Evolutionary conservation across 2,797 vertebrate species (phyloP).

Genomic region (Oreochromis grahami): DNA sequence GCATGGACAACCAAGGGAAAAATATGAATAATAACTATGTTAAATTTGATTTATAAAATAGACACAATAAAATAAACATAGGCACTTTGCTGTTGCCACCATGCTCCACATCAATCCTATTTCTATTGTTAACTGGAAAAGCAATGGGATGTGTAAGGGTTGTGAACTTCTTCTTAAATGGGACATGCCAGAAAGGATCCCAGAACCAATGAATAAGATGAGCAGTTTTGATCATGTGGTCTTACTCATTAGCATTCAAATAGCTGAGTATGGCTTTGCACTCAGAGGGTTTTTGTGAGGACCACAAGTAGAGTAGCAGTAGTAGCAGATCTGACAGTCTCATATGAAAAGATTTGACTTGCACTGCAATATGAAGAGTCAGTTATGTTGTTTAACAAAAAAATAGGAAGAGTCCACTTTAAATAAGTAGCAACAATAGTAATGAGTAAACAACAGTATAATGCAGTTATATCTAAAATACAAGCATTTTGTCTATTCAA

Average conservation of each 20-base stretch:
- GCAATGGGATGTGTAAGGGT: neutral
- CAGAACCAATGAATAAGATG: neutral
- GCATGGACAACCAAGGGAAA: neutral
- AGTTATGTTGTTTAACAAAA: neutral
- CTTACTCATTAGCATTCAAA: neutral
- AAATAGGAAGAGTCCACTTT: neutral
- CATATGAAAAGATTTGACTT: neutral
- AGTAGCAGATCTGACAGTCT: neutral
- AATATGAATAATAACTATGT: neutral
- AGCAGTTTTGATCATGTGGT: neutral
- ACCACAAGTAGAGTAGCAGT: neutral
- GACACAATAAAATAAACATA: neutral
- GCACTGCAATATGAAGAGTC: neutral
- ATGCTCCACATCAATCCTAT: neutral
- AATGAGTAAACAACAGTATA: neutral
- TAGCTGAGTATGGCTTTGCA: neutral
- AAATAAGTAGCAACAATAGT: neutral
- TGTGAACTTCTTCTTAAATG: neutral
- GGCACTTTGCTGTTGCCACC: neutral
- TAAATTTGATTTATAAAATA: neutral
- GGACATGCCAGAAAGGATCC: neutral
- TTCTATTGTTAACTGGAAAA: neutral
- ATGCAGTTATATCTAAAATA: neutral
- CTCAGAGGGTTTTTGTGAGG: neutral
- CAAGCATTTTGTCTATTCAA: neutral